Evolutionary conservation across 2,888 invertebrate genomes (phyloP).

Genomic region (Drosophila bunnanda): DNA sequence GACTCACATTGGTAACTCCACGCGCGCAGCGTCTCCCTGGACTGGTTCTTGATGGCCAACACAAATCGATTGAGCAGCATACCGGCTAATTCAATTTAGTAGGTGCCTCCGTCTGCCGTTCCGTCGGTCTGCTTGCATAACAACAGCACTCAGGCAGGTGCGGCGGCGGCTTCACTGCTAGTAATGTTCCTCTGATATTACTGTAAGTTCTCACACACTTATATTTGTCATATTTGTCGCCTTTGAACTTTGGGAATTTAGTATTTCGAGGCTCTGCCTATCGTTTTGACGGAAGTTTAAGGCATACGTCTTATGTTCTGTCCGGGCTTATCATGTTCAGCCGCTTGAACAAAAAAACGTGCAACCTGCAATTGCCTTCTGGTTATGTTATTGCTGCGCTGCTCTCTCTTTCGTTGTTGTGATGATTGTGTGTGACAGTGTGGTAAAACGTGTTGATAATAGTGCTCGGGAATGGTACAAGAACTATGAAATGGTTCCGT

Average conservation of each 20-base stretch:
- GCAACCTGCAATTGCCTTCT: slow-evolving; percentile 60
- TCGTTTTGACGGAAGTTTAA: slow-evolving; percentile 17
- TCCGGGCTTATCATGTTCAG: slow-evolving; percentile 65
- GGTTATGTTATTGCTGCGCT: slow-evolving; percentile 28
- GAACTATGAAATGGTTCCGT: neutral
- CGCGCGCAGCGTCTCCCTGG: slow-evolving; percentile 85
- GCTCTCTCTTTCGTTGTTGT: slow-evolving; percentile 30
- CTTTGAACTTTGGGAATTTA: slow-evolving; percentile 60
- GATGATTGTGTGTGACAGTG: slow-evolving; percentile 47
- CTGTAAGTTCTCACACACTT: slow-evolving; percentile 37
- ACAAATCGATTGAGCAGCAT: slow-evolving; percentile 80
- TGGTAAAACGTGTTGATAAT: slow-evolving; percentile 34
- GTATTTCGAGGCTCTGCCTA: slow-evolving; percentile 36
- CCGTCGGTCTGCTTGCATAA: slow-evolving; percentile 71
- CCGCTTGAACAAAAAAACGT: slow-evolving; percentile 56
- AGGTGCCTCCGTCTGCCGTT: slow-evolving; percentile 26
- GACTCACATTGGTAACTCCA: slow-evolving; percentile 87
- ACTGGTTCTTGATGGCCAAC: slow-evolving; percentile 84
- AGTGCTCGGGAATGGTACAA: neutral
- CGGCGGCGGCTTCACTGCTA: slow-evolving; percentile 45
- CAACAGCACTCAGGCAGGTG: slow-evolving; percentile 38
- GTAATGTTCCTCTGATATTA: slow-evolving; percentile 52
- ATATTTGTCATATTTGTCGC: slow-evolving; percentile 58
- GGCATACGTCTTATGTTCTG: slow-evolving; percentile 28
- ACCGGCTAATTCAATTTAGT: slow-evolving; percentile 62